Evolutionary conservation across 2,888 invertebrate species (phyloP).

Genomic region (Drosophila melanosoma): DNA sequence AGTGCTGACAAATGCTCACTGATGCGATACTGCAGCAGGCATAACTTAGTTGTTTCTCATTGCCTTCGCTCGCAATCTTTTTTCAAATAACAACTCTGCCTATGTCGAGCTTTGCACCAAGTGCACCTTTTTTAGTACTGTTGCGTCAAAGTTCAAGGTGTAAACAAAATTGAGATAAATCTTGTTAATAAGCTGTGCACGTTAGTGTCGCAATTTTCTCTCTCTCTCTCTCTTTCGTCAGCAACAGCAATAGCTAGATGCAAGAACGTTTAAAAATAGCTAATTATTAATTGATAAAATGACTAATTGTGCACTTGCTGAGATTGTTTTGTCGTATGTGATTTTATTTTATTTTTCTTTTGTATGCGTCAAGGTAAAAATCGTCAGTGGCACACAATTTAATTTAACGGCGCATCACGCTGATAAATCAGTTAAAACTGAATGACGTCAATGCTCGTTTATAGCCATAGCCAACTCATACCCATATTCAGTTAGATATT

Average conservation of each 20-base stretch:
- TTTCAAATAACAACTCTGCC: neutral
- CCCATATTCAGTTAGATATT: slow-evolving; percentile 33
- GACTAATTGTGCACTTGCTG: slow-evolving; percentile 68
- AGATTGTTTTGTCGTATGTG: slow-evolving; percentile 37
- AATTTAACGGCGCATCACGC: slow-evolving; percentile 51
- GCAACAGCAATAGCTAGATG: slow-evolving; percentile 8
- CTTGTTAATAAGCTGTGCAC: slow-evolving; percentile 36
- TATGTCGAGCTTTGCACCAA: slow-evolving; percentile 48
- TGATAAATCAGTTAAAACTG: slow-evolving; percentile 51
- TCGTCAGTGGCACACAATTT: slow-evolving; percentile 42
- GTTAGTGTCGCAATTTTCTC: neutral
- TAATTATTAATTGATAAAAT: slow-evolving; percentile 73
- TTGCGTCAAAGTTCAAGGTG: slow-evolving; percentile 77
- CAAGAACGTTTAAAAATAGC: slow-evolving; percentile 68
- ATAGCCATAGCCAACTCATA: slow-evolving; percentile 19
- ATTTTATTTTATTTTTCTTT: slow-evolving; percentile 38
- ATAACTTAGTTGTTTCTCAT: neutral
- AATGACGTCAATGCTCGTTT: slow-evolving; percentile 43
- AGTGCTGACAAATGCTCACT: slow-evolving; percentile 29
- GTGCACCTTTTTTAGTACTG: slow-evolving; percentile 27
- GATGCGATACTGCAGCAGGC: slow-evolving; percentile 22
- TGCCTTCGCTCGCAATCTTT: neutral
- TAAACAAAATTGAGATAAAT: slow-evolving; percentile 53
- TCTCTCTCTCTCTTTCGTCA: slow-evolving; percentile 41
- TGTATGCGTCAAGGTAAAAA: slow-evolving; percentile 50